Conservation (phyloP, 1,140 invertebrate genomes). For the Pogonomyrmex barbatus region DNA sequence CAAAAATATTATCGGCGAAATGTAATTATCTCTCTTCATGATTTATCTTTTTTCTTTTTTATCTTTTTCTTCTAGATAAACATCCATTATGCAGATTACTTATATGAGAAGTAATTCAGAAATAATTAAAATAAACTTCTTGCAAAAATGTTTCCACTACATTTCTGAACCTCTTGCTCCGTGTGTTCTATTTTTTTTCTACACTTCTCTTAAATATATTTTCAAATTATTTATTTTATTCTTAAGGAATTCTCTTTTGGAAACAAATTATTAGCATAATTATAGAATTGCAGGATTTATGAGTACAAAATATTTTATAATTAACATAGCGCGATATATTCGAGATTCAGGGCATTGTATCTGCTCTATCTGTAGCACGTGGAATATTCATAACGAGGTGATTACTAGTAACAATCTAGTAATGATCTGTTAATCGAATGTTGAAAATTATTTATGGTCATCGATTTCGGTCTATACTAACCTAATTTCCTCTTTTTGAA, state of each 20-base stretch:
- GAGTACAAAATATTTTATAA: no score
- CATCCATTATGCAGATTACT: not conserved
- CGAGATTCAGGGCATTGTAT: not conserved
- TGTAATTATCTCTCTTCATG: no score
- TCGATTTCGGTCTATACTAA: not conserved
- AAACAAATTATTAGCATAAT: not conserved
- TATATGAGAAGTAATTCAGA: not conserved
- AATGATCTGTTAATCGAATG: not conserved
- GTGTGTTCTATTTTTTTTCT: not conserved
- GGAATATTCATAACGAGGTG: not conserved
- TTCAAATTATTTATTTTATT: not conserved
- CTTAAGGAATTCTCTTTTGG: not conserved
- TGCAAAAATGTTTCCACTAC: not conserved
- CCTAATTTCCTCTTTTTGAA: not conserved
- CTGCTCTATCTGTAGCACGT: not conserved
- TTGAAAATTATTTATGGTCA: slow-evolving; percentile 5
- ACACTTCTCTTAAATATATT: not conserved
- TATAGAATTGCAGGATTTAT: not conserved
- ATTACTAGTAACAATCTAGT: not conserved
- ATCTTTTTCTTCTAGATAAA: not conserved
- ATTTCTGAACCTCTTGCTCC: no score
- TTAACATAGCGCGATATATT: not conserved
- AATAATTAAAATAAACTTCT: not conserved
- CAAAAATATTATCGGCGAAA: not conserved
- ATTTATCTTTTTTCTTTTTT: not conserved